A percentile compares a stretch with the other conserved stretches of the same genome.
phyloP scores from a whole-genome alignment of 2,113 vertebrate genomes.

The Ariopsis seemanni region DNA sequence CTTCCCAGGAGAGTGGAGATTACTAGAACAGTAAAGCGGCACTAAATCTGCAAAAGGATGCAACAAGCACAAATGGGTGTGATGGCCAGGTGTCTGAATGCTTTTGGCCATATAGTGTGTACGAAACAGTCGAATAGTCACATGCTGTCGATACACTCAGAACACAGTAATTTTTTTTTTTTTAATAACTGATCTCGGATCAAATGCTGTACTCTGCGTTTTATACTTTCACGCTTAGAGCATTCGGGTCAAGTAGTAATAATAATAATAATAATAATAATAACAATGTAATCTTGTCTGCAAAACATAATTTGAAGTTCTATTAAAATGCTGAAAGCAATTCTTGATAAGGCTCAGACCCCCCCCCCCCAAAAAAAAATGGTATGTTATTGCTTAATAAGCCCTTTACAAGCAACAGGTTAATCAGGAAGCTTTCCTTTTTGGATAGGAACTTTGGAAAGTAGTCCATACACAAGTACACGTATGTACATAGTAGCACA shows the following conservation, averaged over 20 bases:
- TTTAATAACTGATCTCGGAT: background rate
- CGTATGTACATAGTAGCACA: slow-evolving; percentile 48
- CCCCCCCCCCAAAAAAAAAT: background rate
- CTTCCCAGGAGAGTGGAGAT: background rate
- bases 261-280: background rate
- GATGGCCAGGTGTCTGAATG: background rate
- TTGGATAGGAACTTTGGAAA: slow-evolving; percentile 28
- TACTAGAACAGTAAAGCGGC: background rate
- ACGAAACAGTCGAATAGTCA: background rate
- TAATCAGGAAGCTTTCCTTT: slow-evolving; percentile 47
- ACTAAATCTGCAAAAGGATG: background rate
- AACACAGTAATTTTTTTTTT: background rate
- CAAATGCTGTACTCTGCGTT: background rate
- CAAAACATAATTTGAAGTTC: background rate
- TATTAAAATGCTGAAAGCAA: background rate
- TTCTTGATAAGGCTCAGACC: slow-evolving; percentile 1
- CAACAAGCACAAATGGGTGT: background rate
- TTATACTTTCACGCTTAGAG: background rate
- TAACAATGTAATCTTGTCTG: background rate
- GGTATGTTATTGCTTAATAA: slow-evolving; percentile 5
- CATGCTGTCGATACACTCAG: background rate
- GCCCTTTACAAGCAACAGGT: slow-evolving; percentile 20
- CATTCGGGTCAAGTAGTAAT: background rate
- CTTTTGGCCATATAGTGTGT: background rate
- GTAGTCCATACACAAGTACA: slow-evolving; percentile 28